Conservation (phyloP, 2,113 vertebrate genomes). For the Seriola rivoliana region DNA sequence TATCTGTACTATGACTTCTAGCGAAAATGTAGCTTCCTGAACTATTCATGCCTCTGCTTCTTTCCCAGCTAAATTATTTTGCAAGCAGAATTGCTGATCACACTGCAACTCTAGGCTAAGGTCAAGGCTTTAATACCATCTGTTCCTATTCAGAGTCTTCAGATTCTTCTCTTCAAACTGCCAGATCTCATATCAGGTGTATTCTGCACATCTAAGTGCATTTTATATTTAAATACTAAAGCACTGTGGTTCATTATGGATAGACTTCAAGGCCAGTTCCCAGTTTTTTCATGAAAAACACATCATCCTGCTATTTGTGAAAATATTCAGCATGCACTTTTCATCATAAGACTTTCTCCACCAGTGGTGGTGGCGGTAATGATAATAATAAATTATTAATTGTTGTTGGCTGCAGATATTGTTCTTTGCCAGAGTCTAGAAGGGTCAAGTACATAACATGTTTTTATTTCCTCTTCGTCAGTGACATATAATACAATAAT, state of each 20-base stretch:
- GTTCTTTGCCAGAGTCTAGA: not conserved
- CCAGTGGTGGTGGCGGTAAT: slow-evolving; percentile 8
- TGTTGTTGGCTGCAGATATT: slow-evolving; percentile 23
- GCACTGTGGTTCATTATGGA: slow-evolving; percentile 19
- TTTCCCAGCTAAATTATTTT: not conserved
- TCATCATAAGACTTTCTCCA: slow-evolving; percentile 28
- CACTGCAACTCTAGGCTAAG: not conserved
- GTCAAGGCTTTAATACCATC: slow-evolving; percentile 21
- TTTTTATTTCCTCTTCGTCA: slow-evolving; percentile 15
- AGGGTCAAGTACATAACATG: slow-evolving; percentile 24
- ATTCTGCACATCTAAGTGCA: slow-evolving; percentile 18
- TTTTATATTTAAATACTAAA: slow-evolving; percentile 33
- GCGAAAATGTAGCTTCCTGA: not conserved
- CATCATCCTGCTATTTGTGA: slow-evolving; percentile 8
- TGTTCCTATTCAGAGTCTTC: not conserved
- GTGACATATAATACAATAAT: slow-evolving; percentile 16
- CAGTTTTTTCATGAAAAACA: slow-evolving; percentile 15
- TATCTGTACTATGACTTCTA: not conserved
- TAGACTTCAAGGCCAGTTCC: slow-evolving; percentile 24
- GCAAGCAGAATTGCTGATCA: slow-evolving; percentile 4
- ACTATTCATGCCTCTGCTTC: not conserved
- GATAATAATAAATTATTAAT: slow-evolving; percentile 56
- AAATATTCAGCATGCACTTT: slow-evolving; percentile 11
- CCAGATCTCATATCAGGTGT: slow-evolving; percentile 22
- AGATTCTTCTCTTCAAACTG: not conserved